A percentile compares a stretch with the other conserved stretches of the same genome.
Evolutionary conservation across 2,797 vertebrate genomes (phyloP).

Genomic region (Lithobates sylvaticus): DNA sequence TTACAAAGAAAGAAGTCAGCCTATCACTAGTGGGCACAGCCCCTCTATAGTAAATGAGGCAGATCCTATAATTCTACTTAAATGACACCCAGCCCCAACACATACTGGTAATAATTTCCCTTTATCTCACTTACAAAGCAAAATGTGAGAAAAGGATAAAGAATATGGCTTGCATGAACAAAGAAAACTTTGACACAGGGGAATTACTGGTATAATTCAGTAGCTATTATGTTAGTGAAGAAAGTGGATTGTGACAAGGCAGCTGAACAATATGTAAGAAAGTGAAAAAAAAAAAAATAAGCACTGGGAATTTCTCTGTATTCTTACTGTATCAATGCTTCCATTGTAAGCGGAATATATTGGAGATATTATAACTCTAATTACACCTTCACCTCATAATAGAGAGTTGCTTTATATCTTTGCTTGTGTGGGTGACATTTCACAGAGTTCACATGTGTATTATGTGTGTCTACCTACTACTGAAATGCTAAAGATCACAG

Average conservation of each 20-base stretch:
- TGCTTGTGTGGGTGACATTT: background rate
- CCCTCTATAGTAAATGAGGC: constrained; percentile 17
- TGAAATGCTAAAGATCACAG: no score
- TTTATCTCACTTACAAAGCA: constrained; percentile 24
- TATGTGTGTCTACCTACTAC: background rate
- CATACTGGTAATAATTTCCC: constrained; percentile 5
- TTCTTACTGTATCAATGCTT: constrained; percentile 14
- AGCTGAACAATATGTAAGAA: constrained; percentile 15
- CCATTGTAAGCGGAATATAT: constrained; percentile 20
- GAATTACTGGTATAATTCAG: constrained; percentile 36
- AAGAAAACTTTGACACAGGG: constrained; percentile 34
- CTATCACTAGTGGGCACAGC: background rate
- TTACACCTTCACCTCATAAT: constrained; percentile 16
- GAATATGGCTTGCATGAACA: background rate
- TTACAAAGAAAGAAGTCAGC: constrained; percentile 14
- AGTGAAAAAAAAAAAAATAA: background rate
- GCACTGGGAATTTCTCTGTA: background rate
- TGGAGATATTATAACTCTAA: constrained; percentile 35
- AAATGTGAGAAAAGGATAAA: background rate
- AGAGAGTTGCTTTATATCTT: background rate
- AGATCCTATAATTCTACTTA: constrained; percentile 37
- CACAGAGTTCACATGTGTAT: background rate
- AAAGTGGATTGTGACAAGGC: constrained; percentile 42
- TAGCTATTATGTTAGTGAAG: background rate
- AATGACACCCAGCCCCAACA: background rate